Conservation (phyloP, 2,797 vertebrate species). For the Smutsia gigantea region DNA sequence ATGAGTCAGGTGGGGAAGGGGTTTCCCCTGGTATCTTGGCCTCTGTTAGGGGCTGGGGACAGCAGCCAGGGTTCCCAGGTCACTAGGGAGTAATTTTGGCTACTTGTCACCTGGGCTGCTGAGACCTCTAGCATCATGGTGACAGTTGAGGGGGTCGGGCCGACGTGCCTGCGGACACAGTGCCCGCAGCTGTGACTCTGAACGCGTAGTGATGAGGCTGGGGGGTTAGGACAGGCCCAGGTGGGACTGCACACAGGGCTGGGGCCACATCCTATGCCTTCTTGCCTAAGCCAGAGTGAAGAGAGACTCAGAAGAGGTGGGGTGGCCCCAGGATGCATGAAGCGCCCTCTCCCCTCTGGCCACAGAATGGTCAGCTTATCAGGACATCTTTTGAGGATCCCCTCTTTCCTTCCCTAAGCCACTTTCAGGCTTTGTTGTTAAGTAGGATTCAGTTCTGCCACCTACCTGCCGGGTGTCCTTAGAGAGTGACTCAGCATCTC, state of each 20-base stretch:
- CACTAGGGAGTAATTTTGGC: neutral
- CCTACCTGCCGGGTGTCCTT: neutral
- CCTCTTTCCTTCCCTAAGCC: neutral
- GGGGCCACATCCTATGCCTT: fast-evolving
- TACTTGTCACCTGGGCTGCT: neutral
- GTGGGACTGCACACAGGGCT: neutral
- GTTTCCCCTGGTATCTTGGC: too few species aligned
- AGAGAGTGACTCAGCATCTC: neutral
- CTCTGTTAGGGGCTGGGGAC: neutral
- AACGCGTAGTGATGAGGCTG: neutral
- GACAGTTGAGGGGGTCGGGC: neutral
- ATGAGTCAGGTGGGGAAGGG: neutral
- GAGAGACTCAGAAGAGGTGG: neutral
- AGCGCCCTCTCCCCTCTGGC: fast-evolving
- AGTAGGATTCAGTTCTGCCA: neutral
- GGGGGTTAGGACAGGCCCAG: neutral
- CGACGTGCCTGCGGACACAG: neutral
- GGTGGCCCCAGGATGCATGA: fast-evolving
- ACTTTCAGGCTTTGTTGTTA: neutral
- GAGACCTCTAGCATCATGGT: neutral
- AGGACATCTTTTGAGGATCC: neutral
- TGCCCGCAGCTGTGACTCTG: neutral
- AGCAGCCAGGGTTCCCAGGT: neutral
- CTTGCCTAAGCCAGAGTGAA: neutral
- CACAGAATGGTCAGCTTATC: neutral